Evolutionary conservation across 2,888 invertebrate genomes (phyloP).

Genomic region (Therioaphis trifolii): DNA sequence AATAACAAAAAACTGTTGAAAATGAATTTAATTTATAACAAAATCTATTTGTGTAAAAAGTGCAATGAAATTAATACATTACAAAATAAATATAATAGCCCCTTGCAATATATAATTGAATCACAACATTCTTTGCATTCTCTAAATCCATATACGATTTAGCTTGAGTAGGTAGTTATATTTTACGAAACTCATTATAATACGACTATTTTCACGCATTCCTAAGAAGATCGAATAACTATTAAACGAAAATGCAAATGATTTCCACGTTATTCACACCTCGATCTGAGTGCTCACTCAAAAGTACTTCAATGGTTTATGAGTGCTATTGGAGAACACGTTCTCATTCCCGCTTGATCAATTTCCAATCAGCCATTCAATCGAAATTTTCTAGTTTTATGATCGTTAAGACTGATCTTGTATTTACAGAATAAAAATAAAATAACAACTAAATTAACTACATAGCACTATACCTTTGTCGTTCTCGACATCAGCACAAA

Average conservation of each 20-base stretch:
- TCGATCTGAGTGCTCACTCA: neutral
- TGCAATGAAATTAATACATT: no score
- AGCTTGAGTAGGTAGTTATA: neutral
- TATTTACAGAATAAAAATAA: no score
- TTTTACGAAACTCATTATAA: constrained; percentile 24
- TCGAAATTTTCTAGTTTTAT: no score
- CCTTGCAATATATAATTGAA: no score
- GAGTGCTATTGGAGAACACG: neutral
- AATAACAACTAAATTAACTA: no score
- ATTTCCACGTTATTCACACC: neutral
- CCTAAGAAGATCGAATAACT: neutral
- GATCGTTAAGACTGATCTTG: no score
- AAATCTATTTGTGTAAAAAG: neutral
- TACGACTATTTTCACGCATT: no score
- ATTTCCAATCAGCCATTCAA: no score
- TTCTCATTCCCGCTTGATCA: neutral
- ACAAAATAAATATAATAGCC: neutral
- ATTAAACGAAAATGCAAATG: constrained; percentile 23
- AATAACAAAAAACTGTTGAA: neutral
- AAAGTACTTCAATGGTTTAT: constrained; percentile 14
- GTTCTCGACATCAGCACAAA: no score
- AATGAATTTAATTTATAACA: neutral
- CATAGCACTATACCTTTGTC: no score
- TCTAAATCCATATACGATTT: constrained; percentile 27
- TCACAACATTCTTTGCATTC: neutral